A percentile compares a stretch with the other conserved stretches of the same genome.
Conservation (phyloP, 2,888 invertebrate genomes). For the Timandra comae region DNA sequence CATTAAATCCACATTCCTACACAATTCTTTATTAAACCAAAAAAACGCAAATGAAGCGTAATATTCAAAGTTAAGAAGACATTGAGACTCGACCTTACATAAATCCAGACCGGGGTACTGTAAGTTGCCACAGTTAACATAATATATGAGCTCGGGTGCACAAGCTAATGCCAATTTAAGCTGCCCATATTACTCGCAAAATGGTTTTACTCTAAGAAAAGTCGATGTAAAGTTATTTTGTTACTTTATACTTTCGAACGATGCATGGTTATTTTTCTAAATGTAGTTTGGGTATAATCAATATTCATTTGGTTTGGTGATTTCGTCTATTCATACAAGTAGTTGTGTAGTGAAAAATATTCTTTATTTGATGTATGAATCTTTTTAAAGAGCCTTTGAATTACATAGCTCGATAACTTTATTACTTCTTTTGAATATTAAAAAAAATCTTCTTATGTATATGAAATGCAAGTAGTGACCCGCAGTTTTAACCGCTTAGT, state of each 20-base stretch:
- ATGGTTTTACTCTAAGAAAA: slow-evolving; percentile 26
- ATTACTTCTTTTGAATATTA: no score
- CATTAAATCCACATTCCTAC: no score
- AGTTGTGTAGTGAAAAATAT: no score
- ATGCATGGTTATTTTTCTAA: no score
- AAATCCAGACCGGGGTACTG: slow-evolving; percentile 18
- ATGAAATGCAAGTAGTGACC: slow-evolving; percentile 1
- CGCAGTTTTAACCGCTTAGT: no score
- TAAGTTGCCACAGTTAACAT: slow-evolving; percentile 28
- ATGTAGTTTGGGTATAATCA: no score
- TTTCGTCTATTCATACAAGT: no score
- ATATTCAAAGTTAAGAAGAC: slow-evolving; percentile 11
- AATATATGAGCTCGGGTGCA: slow-evolving; percentile 30
- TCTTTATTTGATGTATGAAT: not conserved
- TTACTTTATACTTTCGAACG: no score
- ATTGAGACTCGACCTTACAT: slow-evolving; percentile 20
- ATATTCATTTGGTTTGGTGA: no score
- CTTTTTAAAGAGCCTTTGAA: slow-evolving; percentile 2
- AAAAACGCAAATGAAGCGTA: no score
- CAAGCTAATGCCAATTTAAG: slow-evolving; percentile 34
- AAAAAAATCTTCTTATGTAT: not conserved
- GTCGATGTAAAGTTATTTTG: slow-evolving; percentile 1
- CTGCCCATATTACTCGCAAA: slow-evolving; percentile 26
- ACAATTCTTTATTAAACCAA: no score
- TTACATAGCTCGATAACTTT: no score